phyloP scores from a whole-genome alignment of 2,797 vertebrate species.

The Tragopan temminckii region DNA sequence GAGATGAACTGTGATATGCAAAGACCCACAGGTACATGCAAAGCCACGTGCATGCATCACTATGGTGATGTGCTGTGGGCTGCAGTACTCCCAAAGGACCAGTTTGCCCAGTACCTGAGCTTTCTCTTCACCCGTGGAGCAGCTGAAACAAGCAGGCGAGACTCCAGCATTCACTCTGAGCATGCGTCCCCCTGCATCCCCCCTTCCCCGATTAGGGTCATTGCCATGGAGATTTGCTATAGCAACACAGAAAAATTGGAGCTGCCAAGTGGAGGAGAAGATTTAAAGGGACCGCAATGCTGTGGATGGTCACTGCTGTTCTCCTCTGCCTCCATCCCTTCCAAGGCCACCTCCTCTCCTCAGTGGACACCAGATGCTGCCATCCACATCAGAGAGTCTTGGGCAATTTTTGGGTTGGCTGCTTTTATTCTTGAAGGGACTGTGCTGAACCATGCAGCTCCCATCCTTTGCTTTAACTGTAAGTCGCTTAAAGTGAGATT shows the following conservation, averaged over 20 bases:
- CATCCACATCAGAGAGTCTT: neutral
- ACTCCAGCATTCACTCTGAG: slow-evolving; percentile 28
- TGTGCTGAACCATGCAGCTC: neutral
- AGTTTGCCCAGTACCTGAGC: slow-evolving; percentile 46
- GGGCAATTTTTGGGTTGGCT: neutral
- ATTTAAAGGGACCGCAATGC: slow-evolving; percentile 57
- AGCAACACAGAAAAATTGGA: slow-evolving; percentile 65
- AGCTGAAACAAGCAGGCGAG: neutral
- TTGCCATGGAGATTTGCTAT: slow-evolving; percentile 77
- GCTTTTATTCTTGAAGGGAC: neutral
- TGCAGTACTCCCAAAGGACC: neutral
- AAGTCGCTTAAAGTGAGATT: neutral
- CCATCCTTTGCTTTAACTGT: neutral
- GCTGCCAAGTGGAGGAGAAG: slow-evolving; percentile 31
- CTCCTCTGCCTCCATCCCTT: neutral
- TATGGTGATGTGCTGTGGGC: fast-evolving
- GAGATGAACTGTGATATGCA: fast-evolving
- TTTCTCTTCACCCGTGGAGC: neutral
- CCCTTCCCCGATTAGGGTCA: slow-evolving; percentile 60
- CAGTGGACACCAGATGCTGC: neutral
- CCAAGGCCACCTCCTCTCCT: neutral
- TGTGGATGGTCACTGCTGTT: neutral
- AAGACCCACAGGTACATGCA: fast-evolving
- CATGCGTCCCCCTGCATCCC: slow-evolving; percentile 60
- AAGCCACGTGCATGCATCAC: fast-evolving